phyloP scores from a whole-genome alignment of 2,888 invertebrate genomes.

The Eucera pruinosa region DNA sequence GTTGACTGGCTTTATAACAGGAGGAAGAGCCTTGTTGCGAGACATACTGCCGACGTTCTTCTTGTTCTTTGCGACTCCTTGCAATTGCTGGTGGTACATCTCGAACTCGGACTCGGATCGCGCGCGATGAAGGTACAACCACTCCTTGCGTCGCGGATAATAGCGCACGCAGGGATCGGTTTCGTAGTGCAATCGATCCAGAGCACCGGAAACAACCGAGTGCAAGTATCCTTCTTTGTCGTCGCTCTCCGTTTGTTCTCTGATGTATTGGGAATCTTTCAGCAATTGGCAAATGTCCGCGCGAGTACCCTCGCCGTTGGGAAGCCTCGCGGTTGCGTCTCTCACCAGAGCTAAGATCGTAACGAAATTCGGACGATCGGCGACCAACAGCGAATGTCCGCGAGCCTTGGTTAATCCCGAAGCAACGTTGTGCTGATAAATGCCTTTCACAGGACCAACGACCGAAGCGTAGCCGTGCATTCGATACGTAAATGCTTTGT shows the following conservation, averaged over 20 bases:
- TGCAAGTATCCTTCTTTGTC: constrained; percentile 89
- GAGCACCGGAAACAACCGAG: constrained; percentile 94
- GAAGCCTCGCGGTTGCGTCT: constrained; percentile 96
- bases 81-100: constrained; percentile 89
- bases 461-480: constrained; percentile 94
- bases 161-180: constrained; percentile 97
- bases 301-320: constrained; percentile 97
- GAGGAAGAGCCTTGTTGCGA: constrained; percentile 78
- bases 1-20: constrained; percentile 78
- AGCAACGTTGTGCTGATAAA: constrained; percentile 88
- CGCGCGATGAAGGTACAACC: constrained; percentile 96
- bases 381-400: constrained; percentile 93
- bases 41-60: constrained; percentile 83
- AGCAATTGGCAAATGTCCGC: constrained; percentile 96
- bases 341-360: constrained; percentile 96
- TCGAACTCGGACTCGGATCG: constrained; percentile 89
- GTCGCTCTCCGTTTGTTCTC: constrained; percentile 82
- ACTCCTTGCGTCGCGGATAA: constrained; percentile 95
- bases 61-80: constrained; percentile 86
- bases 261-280: constrained; percentile 89
- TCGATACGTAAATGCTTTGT: constrained; percentile 95
- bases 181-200: constrained; percentile 95
- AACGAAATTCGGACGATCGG: constrained; percentile 95
- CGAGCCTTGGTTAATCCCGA: constrained; percentile 87
- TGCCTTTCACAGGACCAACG: constrained; percentile 93